These are phyloP conservation scores for Xiphorhynchus erythropygius DNA, from an alignment of 2,797 vertebrate species.

Conservation along the genomic window DNA sequence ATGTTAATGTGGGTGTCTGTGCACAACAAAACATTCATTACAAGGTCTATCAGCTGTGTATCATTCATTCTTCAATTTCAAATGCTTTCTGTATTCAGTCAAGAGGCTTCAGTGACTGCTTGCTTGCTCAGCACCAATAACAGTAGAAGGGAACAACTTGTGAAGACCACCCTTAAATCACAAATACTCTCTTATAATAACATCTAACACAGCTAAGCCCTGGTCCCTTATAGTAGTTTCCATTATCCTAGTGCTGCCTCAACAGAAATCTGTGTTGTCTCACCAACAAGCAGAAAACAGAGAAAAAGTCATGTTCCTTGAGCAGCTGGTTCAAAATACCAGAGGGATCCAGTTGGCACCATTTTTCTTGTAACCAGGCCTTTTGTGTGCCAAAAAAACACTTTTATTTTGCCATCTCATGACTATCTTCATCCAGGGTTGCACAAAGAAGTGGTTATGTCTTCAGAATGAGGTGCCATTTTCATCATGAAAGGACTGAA, in stretches of 20 bases:
- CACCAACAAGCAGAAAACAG: neutral
- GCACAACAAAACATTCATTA: neutral
- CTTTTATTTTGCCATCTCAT: neutral
- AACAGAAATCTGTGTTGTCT: neutral
- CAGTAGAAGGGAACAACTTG: neutral
- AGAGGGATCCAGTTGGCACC: fast-evolving
- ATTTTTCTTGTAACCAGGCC: neutral
- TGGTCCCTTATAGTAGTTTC: neutral
- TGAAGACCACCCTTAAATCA: neutral
- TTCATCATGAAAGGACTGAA: neutral
- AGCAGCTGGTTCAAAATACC: neutral
- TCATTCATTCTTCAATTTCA: neutral
- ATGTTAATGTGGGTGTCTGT: neutral
- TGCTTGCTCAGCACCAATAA: neutral
- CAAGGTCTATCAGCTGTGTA: neutral
- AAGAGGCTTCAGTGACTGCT: neutral
- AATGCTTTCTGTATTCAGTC: neutral
- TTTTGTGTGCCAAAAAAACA: neutral
- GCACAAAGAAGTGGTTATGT: neutral
- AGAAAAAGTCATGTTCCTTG: neutral
- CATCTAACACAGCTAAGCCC: neutral
- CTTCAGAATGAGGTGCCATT: neutral
- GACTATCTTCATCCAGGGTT: neutral
- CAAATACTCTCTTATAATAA: neutral
- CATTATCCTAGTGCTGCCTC: neutral